phyloP scores from a whole-genome alignment of 2,888 invertebrate species.

The Cataglyphis altisquamis region DNA sequence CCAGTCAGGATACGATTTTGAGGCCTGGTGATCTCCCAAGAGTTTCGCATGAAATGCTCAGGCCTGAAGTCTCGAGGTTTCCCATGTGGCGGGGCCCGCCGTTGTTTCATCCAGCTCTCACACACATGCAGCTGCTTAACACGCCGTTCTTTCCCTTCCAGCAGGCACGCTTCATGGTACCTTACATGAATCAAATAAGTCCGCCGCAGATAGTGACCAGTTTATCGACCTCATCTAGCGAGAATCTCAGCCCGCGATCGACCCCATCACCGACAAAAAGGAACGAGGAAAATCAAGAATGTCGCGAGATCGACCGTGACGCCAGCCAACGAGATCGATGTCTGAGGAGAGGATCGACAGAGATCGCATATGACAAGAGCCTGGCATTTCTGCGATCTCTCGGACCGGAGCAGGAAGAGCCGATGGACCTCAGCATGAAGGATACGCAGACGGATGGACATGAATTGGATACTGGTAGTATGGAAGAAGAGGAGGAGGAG shows the following conservation, averaged over 20 bases:
- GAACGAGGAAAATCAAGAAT: slow-evolving; percentile 64
- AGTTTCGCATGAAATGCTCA: slow-evolving; percentile 78
- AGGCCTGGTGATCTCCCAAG: slow-evolving; percentile 76
- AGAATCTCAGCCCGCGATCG: slow-evolving; percentile 82
- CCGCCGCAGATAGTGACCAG: slow-evolving; percentile 77
- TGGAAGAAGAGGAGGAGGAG: slow-evolving; percentile 65
- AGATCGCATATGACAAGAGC: slow-evolving; percentile 77
- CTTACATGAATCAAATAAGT: slow-evolving; percentile 81
- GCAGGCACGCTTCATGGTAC: slow-evolving; percentile 81
- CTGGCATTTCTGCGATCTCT: slow-evolving; percentile 83
- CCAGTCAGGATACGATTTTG: slow-evolving; percentile 69
- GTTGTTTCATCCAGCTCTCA: slow-evolving; percentile 82
- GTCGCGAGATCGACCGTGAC: slow-evolving; percentile 56
- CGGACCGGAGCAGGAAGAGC: slow-evolving; percentile 90
- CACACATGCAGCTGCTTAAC: slow-evolving; percentile 83
- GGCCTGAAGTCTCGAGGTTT: slow-evolving; percentile 82
- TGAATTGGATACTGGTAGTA: slow-evolving; percentile 65
- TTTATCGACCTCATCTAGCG: slow-evolving; percentile 81
- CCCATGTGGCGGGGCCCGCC: slow-evolving; percentile 83
- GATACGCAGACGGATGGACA: slow-evolving; percentile 79
- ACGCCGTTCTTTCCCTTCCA: slow-evolving; percentile 83
- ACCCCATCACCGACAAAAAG: slow-evolving; percentile 82
- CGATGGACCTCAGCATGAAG: slow-evolving; percentile 93
- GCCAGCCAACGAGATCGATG: slow-evolving; percentile 36
- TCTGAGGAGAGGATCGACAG: slow-evolving; percentile 59